A percentile compares a stretch with the other conserved stretches of the same genome.
phyloP scores from a whole-genome alignment of 2,797 vertebrate genomes.

The Cirrhinus molitorella region DNA sequence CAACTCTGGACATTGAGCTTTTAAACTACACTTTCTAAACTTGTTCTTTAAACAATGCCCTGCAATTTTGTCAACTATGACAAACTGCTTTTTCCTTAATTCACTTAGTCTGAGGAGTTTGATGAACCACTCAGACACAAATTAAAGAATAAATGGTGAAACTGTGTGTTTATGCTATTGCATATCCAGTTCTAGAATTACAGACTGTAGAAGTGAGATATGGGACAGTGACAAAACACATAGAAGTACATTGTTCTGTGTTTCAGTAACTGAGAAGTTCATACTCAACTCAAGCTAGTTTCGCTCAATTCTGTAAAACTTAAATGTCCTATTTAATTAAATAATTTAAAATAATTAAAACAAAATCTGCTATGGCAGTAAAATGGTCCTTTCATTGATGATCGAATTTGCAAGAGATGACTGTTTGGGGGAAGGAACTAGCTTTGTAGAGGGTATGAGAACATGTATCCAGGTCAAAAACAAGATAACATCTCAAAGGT shows the following conservation, averaged over 20 bases:
- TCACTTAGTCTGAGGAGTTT: not conserved
- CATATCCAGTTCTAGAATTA: not conserved
- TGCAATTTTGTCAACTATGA: not conserved
- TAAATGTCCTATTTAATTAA: not conserved
- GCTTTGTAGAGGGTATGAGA: not conserved
- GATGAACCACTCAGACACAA: not conserved
- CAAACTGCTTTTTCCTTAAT: not conserved
- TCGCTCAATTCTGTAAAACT: not conserved
- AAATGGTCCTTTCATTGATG: not conserved
- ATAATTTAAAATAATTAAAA: not conserved
- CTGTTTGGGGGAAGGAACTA: not conserved
- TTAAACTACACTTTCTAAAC: too few relatives aligned
- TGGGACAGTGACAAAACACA: not conserved
- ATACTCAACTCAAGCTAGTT: not conserved
- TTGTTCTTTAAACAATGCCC: not conserved
- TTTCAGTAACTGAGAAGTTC: not conserved
- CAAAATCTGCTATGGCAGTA: not conserved
- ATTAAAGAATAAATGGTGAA: not conserved
- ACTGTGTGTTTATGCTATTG: not conserved
- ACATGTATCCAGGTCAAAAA: not conserved
- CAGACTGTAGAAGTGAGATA: too few relatives aligned
- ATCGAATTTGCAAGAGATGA: not conserved
- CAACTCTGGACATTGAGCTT: too few relatives aligned
- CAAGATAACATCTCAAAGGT: not conserved
- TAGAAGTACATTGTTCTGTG: not conserved